A percentile compares a stretch with the other conserved stretches of the same genome.
These are phyloP conservation scores for Bombus sylvicola DNA, from an alignment of 1,140 invertebrate species.

Conservation along the genomic window DNA sequence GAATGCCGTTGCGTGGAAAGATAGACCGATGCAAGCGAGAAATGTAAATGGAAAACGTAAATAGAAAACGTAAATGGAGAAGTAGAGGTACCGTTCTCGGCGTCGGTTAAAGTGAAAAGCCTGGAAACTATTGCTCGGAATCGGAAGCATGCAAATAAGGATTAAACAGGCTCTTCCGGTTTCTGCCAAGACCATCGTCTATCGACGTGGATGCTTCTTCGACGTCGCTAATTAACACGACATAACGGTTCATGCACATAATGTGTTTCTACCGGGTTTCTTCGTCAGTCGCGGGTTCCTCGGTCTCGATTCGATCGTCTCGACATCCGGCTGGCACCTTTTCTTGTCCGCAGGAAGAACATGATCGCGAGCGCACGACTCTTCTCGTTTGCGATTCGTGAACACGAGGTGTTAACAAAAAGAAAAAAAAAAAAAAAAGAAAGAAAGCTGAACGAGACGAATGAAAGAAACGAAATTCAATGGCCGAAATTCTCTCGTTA, in stretches of 20 bases:
- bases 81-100: not conserved
- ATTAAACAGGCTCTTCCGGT: constrained; percentile 34
- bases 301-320: not conserved
- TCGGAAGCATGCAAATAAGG: constrained; percentile 25
- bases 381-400: fast-evolving
- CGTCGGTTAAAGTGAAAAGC: constrained; percentile 36
- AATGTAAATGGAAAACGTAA: no score
- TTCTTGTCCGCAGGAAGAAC: not conserved
- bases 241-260: constrained; percentile 14
- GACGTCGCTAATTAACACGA: constrained; percentile 28
- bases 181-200: not conserved
- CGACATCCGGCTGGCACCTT: not conserved
- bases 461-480: not conserved
- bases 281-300: not conserved
- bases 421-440: no score
- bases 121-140: constrained; percentile 3
- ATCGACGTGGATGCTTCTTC: not conserved
- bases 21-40: no score
- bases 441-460: not conserved
- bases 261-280: not conserved
- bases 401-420: not conserved
- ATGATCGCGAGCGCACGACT: not conserved
- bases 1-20: not conserved
- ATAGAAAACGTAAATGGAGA: not conserved
- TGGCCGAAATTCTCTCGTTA: not conserved